phyloP scores from a whole-genome alignment of 2,113 vertebrate genomes.

The Zeus faber region DNA sequence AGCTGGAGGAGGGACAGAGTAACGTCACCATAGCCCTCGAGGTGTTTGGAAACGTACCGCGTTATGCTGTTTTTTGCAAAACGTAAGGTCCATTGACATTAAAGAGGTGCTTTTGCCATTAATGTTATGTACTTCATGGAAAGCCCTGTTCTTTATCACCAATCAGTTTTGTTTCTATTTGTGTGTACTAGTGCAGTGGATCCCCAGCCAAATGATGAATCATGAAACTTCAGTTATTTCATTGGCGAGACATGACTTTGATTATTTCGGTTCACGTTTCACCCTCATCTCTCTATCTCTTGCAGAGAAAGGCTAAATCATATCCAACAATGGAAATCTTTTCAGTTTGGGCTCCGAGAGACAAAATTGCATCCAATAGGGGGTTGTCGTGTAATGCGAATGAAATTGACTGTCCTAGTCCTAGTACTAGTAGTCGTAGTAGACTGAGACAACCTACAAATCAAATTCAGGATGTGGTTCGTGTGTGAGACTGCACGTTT shows the following conservation, averaged over 20 bases:
- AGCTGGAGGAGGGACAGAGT: slow-evolving; percentile 52
- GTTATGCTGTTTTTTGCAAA: slow-evolving; percentile 56
- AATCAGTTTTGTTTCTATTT: too few species aligned
- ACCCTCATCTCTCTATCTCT: too few species aligned
- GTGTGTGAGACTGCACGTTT: slow-evolving; percentile 30
- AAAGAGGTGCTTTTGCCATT: not conserved
- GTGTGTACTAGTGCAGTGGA: too few species aligned
- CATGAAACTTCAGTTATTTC: too few species aligned
- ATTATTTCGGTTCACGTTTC: too few species aligned
- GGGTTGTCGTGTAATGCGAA: not conserved
- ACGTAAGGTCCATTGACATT: slow-evolving; percentile 52
- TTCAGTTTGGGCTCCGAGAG: too few species aligned
- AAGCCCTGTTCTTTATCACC: too few species aligned
- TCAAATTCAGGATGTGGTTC: slow-evolving; percentile 49
- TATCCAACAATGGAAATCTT: not conserved
- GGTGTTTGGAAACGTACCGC: slow-evolving; percentile 60
- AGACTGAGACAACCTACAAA: slow-evolving; percentile 13
- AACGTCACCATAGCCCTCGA: slow-evolving; percentile 37
- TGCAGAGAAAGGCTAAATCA: not conserved
- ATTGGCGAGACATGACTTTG: too few species aligned
- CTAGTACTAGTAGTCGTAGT: not conserved
- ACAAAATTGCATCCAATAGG: not conserved
- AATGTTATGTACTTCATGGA: too few species aligned
- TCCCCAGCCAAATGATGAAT: too few species aligned
- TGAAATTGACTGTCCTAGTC: not conserved